Percentiles rank a stretch among this genome's conserved stretches.
Conservation (phyloP, 2,888 invertebrate species). For the Galerucella calmariensis region DNA sequence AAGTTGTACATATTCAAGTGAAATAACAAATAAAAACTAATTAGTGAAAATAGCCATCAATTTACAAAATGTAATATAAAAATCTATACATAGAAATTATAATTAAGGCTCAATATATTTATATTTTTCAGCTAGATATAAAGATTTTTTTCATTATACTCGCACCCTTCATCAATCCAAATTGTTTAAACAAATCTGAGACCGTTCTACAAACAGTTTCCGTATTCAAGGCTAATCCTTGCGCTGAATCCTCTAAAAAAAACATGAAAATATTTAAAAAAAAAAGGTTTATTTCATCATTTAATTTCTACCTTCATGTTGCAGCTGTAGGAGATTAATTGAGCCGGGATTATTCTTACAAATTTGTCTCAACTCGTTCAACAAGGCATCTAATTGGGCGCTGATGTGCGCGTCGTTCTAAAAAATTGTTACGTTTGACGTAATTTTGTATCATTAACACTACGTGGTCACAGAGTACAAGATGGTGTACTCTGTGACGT, state of each 20-base stretch:
- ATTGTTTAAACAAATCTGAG: slow-evolving; percentile 58
- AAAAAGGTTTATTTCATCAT: no score
- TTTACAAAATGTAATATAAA: slow-evolving; percentile 28
- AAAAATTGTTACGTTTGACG: slow-evolving; percentile 41
- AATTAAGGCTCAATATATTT: slow-evolving; percentile 10
- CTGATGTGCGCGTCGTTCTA: slow-evolving; percentile 70
- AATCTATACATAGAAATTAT: slow-evolving; percentile 21
- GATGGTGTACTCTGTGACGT: no score
- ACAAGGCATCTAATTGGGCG: slow-evolving; percentile 67
- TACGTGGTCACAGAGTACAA: no score
- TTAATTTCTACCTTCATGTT: slow-evolving; percentile 49
- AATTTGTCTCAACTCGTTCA: slow-evolving; percentile 67
- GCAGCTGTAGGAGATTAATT: slow-evolving; percentile 54
- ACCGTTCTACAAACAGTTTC: slow-evolving; percentile 59
- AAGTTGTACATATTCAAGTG: background rate
- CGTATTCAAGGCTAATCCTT: slow-evolving; percentile 56
- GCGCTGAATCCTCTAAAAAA: slow-evolving; percentile 46
- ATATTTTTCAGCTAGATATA: slow-evolving; percentile 14
- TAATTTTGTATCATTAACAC: no score
- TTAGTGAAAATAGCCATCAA: slow-evolving; percentile 4
- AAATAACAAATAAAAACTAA: slow-evolving; percentile 8
- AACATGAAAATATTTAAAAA: background rate
- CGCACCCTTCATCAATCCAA: slow-evolving; percentile 58
- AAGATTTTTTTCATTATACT: slow-evolving; percentile 54
- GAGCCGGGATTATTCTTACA: slow-evolving; percentile 60